Percentiles rank a stretch among this genome's conserved stretches.
Conservation (phyloP, 2,888 invertebrate species). For the Drosophila stalkeri region DNA sequence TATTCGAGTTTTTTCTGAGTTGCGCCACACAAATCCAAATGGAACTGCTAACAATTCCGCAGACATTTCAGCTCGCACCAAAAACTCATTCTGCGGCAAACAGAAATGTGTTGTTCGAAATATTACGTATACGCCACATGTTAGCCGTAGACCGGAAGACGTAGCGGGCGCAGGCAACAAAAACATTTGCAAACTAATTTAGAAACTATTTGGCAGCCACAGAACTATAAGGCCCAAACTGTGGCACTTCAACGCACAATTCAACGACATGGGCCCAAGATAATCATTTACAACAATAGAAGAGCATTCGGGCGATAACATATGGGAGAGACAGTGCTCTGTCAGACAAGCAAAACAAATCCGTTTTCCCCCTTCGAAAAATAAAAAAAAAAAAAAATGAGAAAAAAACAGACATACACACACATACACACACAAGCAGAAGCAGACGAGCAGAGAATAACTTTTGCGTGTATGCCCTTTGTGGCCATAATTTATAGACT, state of each 20-base stretch:
- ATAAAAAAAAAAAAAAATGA: conserved; percentile 28
- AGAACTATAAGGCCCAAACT: conserved; percentile 52
- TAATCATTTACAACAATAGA: conserved; percentile 68
- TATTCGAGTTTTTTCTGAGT: conserved; percentile 31
- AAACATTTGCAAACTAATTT: conserved; percentile 78
- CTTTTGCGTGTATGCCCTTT: conserved; percentile 79
- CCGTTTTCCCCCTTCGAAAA: conserved; percentile 4
- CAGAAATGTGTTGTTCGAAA: conserved; percentile 35
- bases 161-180: conserved; percentile 29
- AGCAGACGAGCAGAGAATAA: conserved; percentile 40
- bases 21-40: conserved; percentile 18
- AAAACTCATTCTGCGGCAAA: conserved; percentile 28
- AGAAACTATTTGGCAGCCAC: conserved; percentile 72
- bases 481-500: conserved; percentile 81
- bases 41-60: conserved; percentile 14
- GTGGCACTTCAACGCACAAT: conserved; percentile 64
- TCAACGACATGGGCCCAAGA: conserved; percentile 53
- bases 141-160: conserved; percentile 10
- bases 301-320: conserved; percentile 31
- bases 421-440: background rate
- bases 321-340: conserved; percentile 33
- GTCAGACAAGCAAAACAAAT: conserved; percentile 29
- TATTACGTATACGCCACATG: conserved; percentile 65
- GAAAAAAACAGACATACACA: conserved; percentile 33
- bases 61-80: conserved; percentile 11